Conservation (phyloP, 2,113 vertebrate species). For the Micromys minutus region DNA sequence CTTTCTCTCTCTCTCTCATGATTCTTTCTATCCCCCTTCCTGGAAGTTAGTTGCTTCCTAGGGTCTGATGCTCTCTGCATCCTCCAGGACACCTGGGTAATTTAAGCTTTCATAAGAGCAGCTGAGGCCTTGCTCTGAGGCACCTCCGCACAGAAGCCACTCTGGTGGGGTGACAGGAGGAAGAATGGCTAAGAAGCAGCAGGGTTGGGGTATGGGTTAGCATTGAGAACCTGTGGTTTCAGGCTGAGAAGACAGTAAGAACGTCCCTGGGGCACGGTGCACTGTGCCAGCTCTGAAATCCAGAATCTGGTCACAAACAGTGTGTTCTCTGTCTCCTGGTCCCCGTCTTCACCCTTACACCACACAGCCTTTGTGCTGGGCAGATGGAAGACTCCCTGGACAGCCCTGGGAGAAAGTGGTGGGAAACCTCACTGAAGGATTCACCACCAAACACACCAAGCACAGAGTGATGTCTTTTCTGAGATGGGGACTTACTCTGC, state of each 20-base stretch:
- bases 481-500: too few relatives aligned
- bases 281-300: background rate
- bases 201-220: accelerated
- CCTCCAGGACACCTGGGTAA: background rate
- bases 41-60: too few relatives aligned
- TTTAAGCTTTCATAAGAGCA: background rate
- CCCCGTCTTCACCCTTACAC: background rate
- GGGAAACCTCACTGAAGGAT: background rate
- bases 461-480: accelerated
- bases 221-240: background rate
- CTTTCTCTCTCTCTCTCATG: too few relatives aligned
- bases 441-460: background rate
- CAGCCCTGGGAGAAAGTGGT: too few relatives aligned
- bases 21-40: too few relatives aligned
- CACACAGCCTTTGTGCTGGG: too few relatives aligned
- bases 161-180: too few relatives aligned
- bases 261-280: accelerated
- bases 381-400: background rate
- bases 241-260: background rate
- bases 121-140: background rate
- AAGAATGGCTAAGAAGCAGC: background rate
- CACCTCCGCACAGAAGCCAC: background rate
- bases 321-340: accelerated
- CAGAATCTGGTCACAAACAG: background rate
- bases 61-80: background rate